Base-by-base conservation (phyloP, 2,888 invertebrate genomes). In the Anthophora plumipes region DNA sequence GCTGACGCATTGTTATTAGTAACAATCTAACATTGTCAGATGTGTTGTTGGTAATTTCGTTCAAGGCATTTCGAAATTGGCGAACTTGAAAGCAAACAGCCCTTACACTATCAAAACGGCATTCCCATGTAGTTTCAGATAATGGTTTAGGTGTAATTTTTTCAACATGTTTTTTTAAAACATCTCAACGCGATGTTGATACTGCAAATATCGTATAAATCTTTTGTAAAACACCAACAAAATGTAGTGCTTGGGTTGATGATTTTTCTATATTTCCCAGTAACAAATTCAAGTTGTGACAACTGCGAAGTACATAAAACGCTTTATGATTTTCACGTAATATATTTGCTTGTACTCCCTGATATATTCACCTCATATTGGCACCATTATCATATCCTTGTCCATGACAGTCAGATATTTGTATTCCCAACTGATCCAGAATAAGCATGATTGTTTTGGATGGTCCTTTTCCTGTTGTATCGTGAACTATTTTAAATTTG, bases 311-410 rank as follows among this genome's bases (percentile, higher is more conserved):
- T 75, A 69, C 76, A 20, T 55, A 71, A 77, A 77, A 71, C 63
- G 59, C 77, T 77, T 66, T 66, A 66, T 14, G 72, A 72, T 72
- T 77, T 67, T 39, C 68, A 61, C 64, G 31, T 55, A 70, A 59
- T 68, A 79, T 68, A 66, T 73, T 73, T 57, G 64, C 41, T 76
- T 79, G 81, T 54, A 81, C 61, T 59, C 63, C 74, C 14, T 74
- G 61, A 75, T 70, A 41, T 78, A 72, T 78, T 71, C 71, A 67
- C 48, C 41, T 64, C 71, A 81, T 77, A 74, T 77, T 81, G 20
- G 61, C 59, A 69, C 78, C 74, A 68, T 82, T 82, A 61, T 78
- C 78, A 70, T 79, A 79, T 76, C 68, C 43, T 72, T 68, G 68
- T 72, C 72, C 78, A 52, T 75, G 68, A 43, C 72, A 54, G 60